Percentiles rank a stretch among this genome's conserved stretches.
These are phyloP conservation scores for Scomber scombrus DNA, from an alignment of 2,113 vertebrate genomes.

Conservation along the genomic window DNA sequence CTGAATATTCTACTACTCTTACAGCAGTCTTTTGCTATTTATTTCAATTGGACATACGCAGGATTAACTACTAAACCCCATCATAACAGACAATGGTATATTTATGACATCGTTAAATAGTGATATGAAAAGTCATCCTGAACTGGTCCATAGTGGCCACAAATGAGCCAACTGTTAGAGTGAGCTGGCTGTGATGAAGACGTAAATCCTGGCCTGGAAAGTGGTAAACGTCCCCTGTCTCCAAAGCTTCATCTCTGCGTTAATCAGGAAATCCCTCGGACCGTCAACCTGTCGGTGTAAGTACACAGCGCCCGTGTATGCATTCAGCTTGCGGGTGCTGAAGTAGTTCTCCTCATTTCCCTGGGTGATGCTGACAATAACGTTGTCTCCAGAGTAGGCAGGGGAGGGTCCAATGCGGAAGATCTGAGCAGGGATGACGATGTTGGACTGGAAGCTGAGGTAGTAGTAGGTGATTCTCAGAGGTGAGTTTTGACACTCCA, in stretches of 20 bases:
- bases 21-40: constrained; percentile 4
- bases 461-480: constrained; percentile 94
- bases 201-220: constrained; percentile 93
- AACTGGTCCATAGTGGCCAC: constrained; percentile 39
- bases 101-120: constrained; percentile 47
- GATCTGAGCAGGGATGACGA: constrained; percentile 92
- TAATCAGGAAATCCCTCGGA: constrained; percentile 90
- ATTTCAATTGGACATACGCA: constrained; percentile 23
- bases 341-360: constrained; percentile 95
- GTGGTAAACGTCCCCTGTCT: constrained; percentile 93
- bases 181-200: constrained; percentile 91
- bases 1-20: neutral
- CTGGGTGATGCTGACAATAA: constrained; percentile 89
- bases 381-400: constrained; percentile 91
- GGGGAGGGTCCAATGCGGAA: constrained; percentile 96
- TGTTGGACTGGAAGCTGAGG: constrained; percentile 94
- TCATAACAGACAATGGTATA: constrained; percentile 20
- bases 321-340: constrained; percentile 89
- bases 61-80: constrained; percentile 12
- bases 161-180: constrained; percentile 70
- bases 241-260: constrained; percentile 96
- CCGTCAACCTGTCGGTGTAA: constrained; percentile 88
- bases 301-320: constrained; percentile 92
- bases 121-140: constrained; percentile 32
- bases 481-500: constrained; percentile 91